Conservation (phyloP, 2,888 invertebrate species). For the Tetropium fuscum region DNA sequence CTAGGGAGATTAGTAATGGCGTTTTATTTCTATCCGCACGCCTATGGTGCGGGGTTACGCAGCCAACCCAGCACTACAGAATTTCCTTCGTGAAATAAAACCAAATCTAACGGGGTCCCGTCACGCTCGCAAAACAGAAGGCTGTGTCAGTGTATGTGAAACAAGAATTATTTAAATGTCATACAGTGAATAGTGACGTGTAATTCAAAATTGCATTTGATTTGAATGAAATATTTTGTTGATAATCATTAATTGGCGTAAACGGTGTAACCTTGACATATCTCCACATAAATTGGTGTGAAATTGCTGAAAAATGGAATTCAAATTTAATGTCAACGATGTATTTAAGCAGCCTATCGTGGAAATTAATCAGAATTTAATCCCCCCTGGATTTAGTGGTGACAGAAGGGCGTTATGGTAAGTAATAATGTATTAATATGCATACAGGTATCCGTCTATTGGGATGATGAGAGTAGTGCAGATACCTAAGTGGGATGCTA, state of each 20-base stretch:
- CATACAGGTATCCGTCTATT: no score
- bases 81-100: slow-evolving; percentile 33
- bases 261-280: slow-evolving; percentile 18
- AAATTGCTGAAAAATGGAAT: slow-evolving; percentile 64
- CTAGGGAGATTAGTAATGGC: no score
- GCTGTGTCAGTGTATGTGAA: slow-evolving; percentile 41
- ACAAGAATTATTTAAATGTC: slow-evolving; percentile 37
- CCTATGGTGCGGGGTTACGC: slow-evolving; percentile 7
- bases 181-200: slow-evolving; percentile 36
- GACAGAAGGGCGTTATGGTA: slow-evolving; percentile 68
- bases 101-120: slow-evolving; percentile 51
- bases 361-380: slow-evolving; percentile 67
- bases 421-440: no score
- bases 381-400: slow-evolving; percentile 69
- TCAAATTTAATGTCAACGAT: slow-evolving; percentile 69
- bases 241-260: not conserved
- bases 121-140: slow-evolving; percentile 48
- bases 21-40: no score
- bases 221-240: slow-evolving; percentile 7
- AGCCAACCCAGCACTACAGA: slow-evolving; percentile 23
- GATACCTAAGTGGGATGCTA: no score
- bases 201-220: slow-evolving; percentile 23
- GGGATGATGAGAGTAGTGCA: no score
- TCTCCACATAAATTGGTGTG: slow-evolving; percentile 13
- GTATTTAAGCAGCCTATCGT: slow-evolving; percentile 68